phyloP scores from a whole-genome alignment of 2,888 invertebrate species.

The Coenonympha arcania region DNA sequence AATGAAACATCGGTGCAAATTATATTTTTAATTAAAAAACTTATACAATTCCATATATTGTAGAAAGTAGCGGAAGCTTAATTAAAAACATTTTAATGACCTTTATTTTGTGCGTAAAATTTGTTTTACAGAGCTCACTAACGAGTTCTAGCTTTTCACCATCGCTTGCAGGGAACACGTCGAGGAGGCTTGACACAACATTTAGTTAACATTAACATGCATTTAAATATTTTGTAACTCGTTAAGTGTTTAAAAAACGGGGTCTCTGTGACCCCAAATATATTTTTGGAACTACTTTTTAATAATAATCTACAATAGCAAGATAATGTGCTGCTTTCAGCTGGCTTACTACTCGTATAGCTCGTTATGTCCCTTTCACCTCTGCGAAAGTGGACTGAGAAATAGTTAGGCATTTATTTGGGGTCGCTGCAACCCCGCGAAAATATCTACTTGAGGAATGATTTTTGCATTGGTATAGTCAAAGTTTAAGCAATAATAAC shows the following conservation, averaged over 20 bases:
- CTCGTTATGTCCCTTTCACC: too few species aligned
- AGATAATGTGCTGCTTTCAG: too few species aligned
- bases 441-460: too few species aligned
- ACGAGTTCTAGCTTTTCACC: slow-evolving; percentile 17
- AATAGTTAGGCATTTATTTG: too few species aligned
- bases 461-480: too few species aligned
- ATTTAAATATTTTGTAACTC: background rate
- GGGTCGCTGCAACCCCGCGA: too few species aligned
- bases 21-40: background rate
- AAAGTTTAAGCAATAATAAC: too few species aligned
- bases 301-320: too few species aligned
- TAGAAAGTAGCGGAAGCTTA: slow-evolving; percentile 4
- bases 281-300: background rate
- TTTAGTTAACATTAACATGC: background rate
- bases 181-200: background rate
- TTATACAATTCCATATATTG: background rate
- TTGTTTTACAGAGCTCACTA: slow-evolving; percentile 16
- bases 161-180: slow-evolving; percentile 9
- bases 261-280: background rate
- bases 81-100: slow-evolving; percentile 22
- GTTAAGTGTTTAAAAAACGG: background rate
- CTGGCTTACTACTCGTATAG: too few species aligned
- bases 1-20: background rate
- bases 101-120: slow-evolving; percentile 19
- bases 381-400: too few species aligned